phyloP scores from a whole-genome alignment of 2,113 vertebrate species.

The Chascanopsetta lugubris region DNA sequence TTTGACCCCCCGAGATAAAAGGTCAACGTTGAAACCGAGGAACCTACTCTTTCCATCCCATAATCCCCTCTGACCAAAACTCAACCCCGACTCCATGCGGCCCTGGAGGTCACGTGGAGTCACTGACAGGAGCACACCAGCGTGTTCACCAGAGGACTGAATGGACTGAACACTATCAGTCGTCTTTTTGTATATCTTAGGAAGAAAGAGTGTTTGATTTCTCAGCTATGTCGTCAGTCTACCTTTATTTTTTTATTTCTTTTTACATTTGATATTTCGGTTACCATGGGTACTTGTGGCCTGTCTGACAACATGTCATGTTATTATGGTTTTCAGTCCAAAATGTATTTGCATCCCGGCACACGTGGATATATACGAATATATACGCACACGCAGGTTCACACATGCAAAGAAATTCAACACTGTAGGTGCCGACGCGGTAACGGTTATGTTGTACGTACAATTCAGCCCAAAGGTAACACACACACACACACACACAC shows the following conservation, averaged over 20 bases:
- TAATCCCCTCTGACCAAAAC: conserved; percentile 15
- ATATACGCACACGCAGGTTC: conserved; percentile 44
- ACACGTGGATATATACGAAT: conserved; percentile 49
- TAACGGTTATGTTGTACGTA: conserved; percentile 18
- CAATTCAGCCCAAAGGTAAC: conserved; percentile 21
- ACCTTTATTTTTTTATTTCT: conserved; percentile 24
- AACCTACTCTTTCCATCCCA: not conserved
- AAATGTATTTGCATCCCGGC: conserved; percentile 45
- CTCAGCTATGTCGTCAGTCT: conserved; percentile 37
- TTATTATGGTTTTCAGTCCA: conserved; percentile 27
- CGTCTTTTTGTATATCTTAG: conserved; percentile 45
- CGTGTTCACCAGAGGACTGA: conserved; percentile 68
- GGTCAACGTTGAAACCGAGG: conserved; percentile 26
- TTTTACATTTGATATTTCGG: conserved; percentile 43
- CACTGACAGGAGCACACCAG: conserved; percentile 73
- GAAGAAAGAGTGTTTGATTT: conserved; percentile 40
- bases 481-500: conserved; percentile 2
- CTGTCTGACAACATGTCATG: conserved; percentile 22
- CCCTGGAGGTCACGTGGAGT: conserved; percentile 76
- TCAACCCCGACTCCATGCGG: conserved; percentile 47
- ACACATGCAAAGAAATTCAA: conserved; percentile 43
- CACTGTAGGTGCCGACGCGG: conserved; percentile 55
- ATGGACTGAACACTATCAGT: conserved; percentile 41
- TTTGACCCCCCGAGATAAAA: no score
- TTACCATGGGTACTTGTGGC: conserved; percentile 53